Evolutionary conservation across 2,113 vertebrate genomes (phyloP), one percentile per base, ranked within the genome.

Genomic region (Periophthalmus modestus): DNA sequence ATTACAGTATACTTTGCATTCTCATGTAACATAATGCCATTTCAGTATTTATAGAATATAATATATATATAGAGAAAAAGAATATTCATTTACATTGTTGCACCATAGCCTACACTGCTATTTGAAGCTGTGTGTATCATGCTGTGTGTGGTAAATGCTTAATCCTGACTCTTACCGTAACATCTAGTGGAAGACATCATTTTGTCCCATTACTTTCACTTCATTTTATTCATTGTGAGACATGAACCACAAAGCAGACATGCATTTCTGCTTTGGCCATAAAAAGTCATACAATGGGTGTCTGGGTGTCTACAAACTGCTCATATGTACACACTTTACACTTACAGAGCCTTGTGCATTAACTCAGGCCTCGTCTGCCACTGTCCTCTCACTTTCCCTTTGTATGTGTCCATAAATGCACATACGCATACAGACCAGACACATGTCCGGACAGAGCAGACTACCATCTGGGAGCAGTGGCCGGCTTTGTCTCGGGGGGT

Each of bases 391-490:
- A 84, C 78, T 82, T 75, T 79, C 55, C 70, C 61, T 87, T 84
- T 87, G 66, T 85, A 78, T 82, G 58, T 69, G 65, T 85, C 80
- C 81, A 79, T 62, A 78, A 63, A 84, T 75, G 72, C 82, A 80
- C 73, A 69, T 77, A 77, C 84, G 80, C 75, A 83, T 18, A 75
- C 66, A 82, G 74, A 85, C 74, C 78, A 91, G 87, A 91, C 91
- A 89, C 89, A 92, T 88, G 90, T 85, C 90, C 87, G 80, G 81
- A 92, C 89, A 90, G 89, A 89, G 89, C 86, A 91, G 90, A 90
- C 89, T 89, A 86, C 91, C 91, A 92, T 92, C 91, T 92, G 91
- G 87, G 85, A 87, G 88, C 78, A 88, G 90, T 92, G 91, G 86
- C 85, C 78, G 81, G 89, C 89, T 92, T 92, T 92, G 91, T 91